These are phyloP conservation scores for Stenurella melanura DNA, from an alignment of 2,888 invertebrate genomes.

Conservation along the genomic window DNA sequence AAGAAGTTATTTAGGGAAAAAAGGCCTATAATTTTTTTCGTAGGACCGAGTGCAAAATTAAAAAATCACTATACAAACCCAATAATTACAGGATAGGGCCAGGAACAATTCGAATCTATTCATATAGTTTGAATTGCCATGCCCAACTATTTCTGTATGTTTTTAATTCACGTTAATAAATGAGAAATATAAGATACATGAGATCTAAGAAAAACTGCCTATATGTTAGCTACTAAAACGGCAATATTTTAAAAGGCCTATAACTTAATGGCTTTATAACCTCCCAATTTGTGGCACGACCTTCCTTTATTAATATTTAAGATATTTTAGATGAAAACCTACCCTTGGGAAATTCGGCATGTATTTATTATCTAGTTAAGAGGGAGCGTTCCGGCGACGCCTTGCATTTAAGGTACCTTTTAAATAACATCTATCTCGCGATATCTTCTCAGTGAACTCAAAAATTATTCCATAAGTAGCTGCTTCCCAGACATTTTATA, in stretches of 20 bases:
- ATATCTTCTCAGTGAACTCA: too few species aligned
- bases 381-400: neutral
- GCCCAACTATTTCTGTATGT: too few species aligned
- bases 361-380: slow-evolving; percentile 18
- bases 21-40: too few species aligned
- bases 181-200: neutral
- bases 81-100: too few species aligned
- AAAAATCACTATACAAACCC: too few species aligned
- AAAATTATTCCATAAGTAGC: too few species aligned
- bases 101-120: too few species aligned
- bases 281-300: neutral
- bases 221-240: neutral
- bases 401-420: neutral
- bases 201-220: neutral
- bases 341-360: slow-evolving; percentile 2
- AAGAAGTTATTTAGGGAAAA: too few species aligned
- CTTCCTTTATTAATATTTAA: slow-evolving; percentile 5
- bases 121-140: too few species aligned
- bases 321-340: neutral
- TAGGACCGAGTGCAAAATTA: too few species aligned
- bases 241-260: neutral
- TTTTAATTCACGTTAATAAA: too few species aligned
- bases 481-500: too few species aligned
- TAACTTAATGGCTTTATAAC: neutral
- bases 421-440: neutral